Conservation (phyloP, 1,140 invertebrate genomes). For the Drosophila malerkotliana region DNA sequence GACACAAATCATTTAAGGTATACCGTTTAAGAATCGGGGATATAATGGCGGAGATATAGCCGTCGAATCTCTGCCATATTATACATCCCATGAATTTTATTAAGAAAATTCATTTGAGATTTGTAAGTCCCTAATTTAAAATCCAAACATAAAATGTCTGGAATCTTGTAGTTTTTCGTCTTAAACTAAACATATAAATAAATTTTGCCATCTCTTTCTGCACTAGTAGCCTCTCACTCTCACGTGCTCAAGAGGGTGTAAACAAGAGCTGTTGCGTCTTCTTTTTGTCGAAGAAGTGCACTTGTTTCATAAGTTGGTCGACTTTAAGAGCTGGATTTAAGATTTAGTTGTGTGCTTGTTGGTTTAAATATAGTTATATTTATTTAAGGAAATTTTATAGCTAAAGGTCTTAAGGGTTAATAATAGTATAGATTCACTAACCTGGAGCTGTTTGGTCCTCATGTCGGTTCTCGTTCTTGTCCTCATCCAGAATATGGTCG, state of each 20-base stretch:
- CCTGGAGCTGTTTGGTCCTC: not conserved
- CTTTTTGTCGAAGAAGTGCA: not conserved
- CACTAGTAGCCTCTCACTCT: not conserved
- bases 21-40: too few species aligned
- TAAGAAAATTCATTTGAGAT: too few species aligned
- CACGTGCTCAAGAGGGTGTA: not conserved
- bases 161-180: too few species aligned
- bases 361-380: not conserved
- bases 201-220: not conserved
- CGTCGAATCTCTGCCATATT: too few species aligned
- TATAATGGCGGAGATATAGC: too few species aligned
- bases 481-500: too few species aligned
- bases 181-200: not conserved
- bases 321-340: not conserved
- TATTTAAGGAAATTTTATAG: too few species aligned
- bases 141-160: too few species aligned
- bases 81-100: too few species aligned
- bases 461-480: not conserved
- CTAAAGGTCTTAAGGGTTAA: not conserved
- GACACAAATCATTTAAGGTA: too few species aligned
- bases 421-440: not conserved
- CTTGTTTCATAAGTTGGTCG: not conserved
- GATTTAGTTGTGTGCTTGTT: not conserved
- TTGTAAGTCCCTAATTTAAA: too few species aligned
- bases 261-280: not conserved